These are phyloP conservation scores for Labeo rohita DNA, from an alignment of 2,113 vertebrate genomes.

Conservation along the genomic window DNA sequence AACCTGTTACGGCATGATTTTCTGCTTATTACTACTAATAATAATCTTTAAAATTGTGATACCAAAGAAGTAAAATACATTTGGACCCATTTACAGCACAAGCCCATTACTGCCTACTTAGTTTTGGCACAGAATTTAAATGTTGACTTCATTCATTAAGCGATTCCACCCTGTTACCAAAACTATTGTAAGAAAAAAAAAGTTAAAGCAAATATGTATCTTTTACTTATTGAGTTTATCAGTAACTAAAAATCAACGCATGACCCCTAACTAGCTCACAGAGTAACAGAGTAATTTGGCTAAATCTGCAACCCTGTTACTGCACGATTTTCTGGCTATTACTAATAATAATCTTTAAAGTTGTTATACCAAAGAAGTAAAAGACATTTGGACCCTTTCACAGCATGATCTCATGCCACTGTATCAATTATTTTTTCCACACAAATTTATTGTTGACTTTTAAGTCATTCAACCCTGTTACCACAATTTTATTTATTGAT, in stretches of 20 bases:
- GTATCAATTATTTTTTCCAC: too few relatives aligned
- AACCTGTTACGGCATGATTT: neutral
- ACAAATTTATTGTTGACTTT: too few relatives aligned
- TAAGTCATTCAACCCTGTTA: neutral
- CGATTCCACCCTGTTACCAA: neutral
- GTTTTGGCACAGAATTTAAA: neutral
- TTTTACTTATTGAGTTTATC: neutral
- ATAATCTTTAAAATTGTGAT: neutral
- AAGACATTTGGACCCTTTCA: neutral
- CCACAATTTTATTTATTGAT: neutral
- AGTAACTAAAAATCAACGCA: neutral
- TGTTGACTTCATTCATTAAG: neutral
- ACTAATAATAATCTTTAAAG: neutral
- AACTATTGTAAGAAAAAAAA: neutral
- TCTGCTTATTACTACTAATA: neutral
- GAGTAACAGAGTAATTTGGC: neutral
- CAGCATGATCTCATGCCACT: neutral
- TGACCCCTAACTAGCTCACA: neutral
- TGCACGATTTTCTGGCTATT: neutral
- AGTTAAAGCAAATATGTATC: neutral
- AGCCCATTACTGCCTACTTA: neutral
- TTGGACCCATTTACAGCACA: neutral
- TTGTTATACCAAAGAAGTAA: neutral
- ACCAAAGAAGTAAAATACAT: neutral
- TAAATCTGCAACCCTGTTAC: neutral